phyloP scores from a whole-genome alignment of 2,888 invertebrate species.

The Papilio elwesi region DNA sequence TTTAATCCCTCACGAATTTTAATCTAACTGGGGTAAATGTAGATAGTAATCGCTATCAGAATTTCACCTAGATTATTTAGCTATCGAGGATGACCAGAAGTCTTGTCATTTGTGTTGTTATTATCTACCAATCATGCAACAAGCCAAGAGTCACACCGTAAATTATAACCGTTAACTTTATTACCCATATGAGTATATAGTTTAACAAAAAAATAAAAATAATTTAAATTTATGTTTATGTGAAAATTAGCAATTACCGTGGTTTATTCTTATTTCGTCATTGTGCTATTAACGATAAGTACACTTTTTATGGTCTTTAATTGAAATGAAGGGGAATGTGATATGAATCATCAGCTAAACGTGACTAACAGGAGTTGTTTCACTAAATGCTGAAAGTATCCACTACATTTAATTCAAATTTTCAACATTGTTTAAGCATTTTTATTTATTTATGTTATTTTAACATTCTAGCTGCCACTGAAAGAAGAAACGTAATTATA shows the following conservation, averaged over 20 bases:
- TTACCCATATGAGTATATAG: too few species aligned
- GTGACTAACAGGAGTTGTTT: constrained; percentile 23
- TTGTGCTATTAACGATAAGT: constrained; percentile 19
- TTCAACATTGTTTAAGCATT: background rate
- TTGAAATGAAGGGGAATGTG: constrained; percentile 36
- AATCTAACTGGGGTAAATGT: too few species aligned
- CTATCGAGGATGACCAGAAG: too few species aligned
- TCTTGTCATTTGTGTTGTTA: too few species aligned
- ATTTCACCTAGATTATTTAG: too few species aligned
- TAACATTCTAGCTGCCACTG: background rate
- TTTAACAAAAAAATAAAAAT: background rate
- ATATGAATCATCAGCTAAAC: constrained; percentile 28
- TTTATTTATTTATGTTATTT: background rate
- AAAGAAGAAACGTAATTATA: background rate
- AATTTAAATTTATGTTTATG: background rate
- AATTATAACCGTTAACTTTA: too few species aligned
- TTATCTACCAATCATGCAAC: too few species aligned
- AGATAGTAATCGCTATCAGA: too few species aligned
- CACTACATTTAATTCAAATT: constrained; percentile 6
- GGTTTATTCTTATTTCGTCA: background rate
- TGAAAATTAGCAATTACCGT: too few species aligned
- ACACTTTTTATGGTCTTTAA: constrained; percentile 25
- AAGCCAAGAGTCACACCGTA: too few species aligned
- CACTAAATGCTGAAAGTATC: constrained; percentile 12
- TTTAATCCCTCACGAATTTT: too few species aligned